phyloP scores from a whole-genome alignment of 1,140 invertebrate genomes.

The Drosophila gunungcola region DNA sequence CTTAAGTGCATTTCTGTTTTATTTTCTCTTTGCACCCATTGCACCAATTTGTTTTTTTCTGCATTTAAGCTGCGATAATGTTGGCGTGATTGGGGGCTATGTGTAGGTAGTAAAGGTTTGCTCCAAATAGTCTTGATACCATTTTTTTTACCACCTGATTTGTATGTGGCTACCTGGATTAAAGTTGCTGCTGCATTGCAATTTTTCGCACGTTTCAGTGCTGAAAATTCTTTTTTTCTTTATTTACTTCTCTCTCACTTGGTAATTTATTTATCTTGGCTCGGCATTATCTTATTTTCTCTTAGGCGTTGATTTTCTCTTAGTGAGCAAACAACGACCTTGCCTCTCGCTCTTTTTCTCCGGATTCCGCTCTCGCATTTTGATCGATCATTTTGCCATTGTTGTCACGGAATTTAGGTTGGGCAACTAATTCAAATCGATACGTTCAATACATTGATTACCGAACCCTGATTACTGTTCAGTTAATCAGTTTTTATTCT shows the following conservation, averaged over 20 bases:
- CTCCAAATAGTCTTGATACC: slow-evolving; percentile 36
- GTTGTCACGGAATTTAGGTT: slow-evolving; percentile 78
- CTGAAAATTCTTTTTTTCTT: slow-evolving; percentile 13
- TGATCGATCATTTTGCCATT: slow-evolving; percentile 75
- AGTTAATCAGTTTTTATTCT: slow-evolving; percentile 51
- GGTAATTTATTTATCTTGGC: slow-evolving; percentile 20
- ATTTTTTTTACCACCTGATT: slow-evolving; percentile 41
- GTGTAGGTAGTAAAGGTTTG: slow-evolving; percentile 27
- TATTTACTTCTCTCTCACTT: neutral
- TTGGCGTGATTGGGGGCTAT: slow-evolving; percentile 26
- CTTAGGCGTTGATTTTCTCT: slow-evolving; percentile 29
- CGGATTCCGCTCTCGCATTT: slow-evolving; percentile 5
- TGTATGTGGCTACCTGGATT: slow-evolving; percentile 33
- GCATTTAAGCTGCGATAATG: slow-evolving; percentile 27
- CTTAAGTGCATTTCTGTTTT: slow-evolving; percentile 12
- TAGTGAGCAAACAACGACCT: slow-evolving; percentile 58
- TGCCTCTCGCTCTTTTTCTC: slow-evolving; percentile 42
- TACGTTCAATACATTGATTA: slow-evolving; percentile 55
- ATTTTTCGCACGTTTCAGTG: slow-evolving; percentile 69
- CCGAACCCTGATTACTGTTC: slow-evolving; percentile 28
- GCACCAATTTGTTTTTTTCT: slow-evolving; percentile 37
- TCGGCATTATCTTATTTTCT: slow-evolving; percentile 4
- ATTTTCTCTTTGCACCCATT: slow-evolving; percentile 1
- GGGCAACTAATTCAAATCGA: slow-evolving; percentile 52
- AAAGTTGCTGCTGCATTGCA: slow-evolving; percentile 53